Base-by-base conservation (phyloP, 2,113 vertebrate species). In the Ptychochromis oligacanthus region DNA sequence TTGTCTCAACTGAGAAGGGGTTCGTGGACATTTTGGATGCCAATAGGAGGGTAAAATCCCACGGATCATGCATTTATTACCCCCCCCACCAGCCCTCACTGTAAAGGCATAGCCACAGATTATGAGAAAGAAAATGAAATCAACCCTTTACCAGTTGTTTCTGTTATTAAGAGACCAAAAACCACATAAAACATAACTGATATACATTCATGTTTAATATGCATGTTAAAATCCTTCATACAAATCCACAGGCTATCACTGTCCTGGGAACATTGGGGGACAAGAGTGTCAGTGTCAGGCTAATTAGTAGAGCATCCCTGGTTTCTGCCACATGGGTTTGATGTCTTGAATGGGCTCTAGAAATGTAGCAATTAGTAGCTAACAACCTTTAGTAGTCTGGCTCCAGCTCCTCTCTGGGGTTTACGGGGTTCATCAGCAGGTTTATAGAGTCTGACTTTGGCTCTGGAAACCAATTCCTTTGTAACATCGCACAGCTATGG, bases 291-390 rank as follows among this genome's bases (percentile, higher is more conserved):
- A 91, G 78, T 93, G 85, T 91, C 84, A 84, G 78, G 83, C 87
- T 92, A 95, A 95, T 95, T 94, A 93, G 89, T 75, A 24, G 70
- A 86, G 91, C 84, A 80, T 86, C 86, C 80, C 81, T 81, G 75
- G 78, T 90, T 89, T 91, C 87, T 88, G 92, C 90, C 90, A 88
- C 81, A 79, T 36, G 62, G 88, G 87, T 90, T 94, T 93, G 88
- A 92, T 93, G 89, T 92, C 91, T 88, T 95, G 91, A 96, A 95
- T 94, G 90, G 92, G 20, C 65, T 83, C 88, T 38, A 76, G 88
- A 93, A 95, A 90, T 93, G 92, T 95, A 93, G 91, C 94, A 95
- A 95, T 95, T 95, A 95, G 93, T 93, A 86, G 90, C 91, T 92
- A 93, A 91, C 92, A 88, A 90, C 87, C 80, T 88, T 91, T 86